Base-by-base conservation (phyloP, 2,113 vertebrate species). In the Aplodontia rufa region DNA sequence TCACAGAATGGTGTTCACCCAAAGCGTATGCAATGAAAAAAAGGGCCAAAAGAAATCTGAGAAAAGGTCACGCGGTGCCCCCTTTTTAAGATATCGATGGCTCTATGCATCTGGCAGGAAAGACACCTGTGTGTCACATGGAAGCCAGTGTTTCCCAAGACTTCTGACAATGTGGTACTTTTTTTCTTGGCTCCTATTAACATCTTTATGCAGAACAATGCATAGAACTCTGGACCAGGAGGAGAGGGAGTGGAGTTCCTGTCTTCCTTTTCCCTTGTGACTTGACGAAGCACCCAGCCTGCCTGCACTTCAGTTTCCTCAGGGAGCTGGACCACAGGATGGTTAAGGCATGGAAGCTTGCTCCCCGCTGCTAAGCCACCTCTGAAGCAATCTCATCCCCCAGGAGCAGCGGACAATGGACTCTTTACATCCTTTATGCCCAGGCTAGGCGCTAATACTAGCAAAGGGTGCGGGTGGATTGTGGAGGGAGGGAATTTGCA, bases 391-490 rank as follows among this genome's bases (percentile, higher is more conserved):
- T 47, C 60, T 4, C 4, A 35, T 51, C 51, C 40, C n/a, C 71
- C 79, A 68, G 64, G 20, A 45, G 60, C n/a, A 87, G 28, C 87
- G 51, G 81, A 96, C 91, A 96, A 96, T 80, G 74, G 66, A 0
- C 53, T 85, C 92, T 96, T 94, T 51, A 79, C 35, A 47, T 22
- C 19, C 84, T 97, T 93, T 83, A 37, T 58, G 71, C n/a, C 37
- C 76, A 55, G 40, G 62, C 53, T 49, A 37, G 84, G 62, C 30
- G 8, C 64, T 20, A n/a, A 82, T 45, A 55, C 6, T 19, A n/a
- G 51, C 82, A 88, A 82, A 95, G 94, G 55, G 87, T 45, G 64
- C 45, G 84, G 62, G 68, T 10, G 71, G 64, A 71, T 58, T 14
- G 53, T 51, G 68, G 90, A 83, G 62, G 80, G 79, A 66, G 85